Conservation (phyloP, 2,888 invertebrate species). For the Xestoiulus laeticollis region DNA sequence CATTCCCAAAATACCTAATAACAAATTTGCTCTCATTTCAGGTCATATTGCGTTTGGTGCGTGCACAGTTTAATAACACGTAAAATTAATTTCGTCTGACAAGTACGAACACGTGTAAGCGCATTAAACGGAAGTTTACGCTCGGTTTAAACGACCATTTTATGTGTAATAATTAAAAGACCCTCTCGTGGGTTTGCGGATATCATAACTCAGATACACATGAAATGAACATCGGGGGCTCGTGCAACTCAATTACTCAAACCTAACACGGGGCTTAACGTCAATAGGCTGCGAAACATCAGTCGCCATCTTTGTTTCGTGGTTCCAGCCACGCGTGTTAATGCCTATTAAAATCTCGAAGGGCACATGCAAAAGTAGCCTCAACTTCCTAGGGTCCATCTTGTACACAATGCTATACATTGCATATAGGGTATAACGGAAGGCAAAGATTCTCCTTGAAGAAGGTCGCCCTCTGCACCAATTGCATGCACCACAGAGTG, state of each 20-base stretch:
- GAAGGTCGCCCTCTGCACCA: not conserved
- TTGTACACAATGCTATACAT: not conserved
- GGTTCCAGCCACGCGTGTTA: slow-evolving; percentile 3
- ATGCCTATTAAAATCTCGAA: not conserved
- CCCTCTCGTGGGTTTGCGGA: slow-evolving; percentile 41
- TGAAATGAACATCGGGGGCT: slow-evolving; percentile 3
- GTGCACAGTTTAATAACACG: slow-evolving; percentile 36
- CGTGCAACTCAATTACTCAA: slow-evolving; percentile 33
- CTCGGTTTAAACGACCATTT: slow-evolving; percentile 35
- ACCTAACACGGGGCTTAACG: not conserved
- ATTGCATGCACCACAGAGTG: too few relatives aligned
- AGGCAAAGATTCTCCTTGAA: not conserved
- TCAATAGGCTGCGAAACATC: slow-evolving; percentile 23
- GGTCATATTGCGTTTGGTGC: not conserved
- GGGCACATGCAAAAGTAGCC: not conserved
- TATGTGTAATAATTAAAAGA: slow-evolving; percentile 43
- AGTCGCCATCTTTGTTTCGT: not conserved
- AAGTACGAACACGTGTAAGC: slow-evolving; percentile 36
- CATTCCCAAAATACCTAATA: not conserved
- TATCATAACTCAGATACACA: slow-evolving; percentile 6
- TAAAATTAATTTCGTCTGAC: slow-evolving; percentile 41
- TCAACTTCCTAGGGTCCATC: not conserved
- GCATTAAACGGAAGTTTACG: slow-evolving; percentile 17
- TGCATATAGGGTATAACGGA: too few relatives aligned
- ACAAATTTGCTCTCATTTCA: not conserved